Evolutionary conservation across 2,888 invertebrate species (phyloP).

Genomic region (Bruchidius siliquastri): DNA sequence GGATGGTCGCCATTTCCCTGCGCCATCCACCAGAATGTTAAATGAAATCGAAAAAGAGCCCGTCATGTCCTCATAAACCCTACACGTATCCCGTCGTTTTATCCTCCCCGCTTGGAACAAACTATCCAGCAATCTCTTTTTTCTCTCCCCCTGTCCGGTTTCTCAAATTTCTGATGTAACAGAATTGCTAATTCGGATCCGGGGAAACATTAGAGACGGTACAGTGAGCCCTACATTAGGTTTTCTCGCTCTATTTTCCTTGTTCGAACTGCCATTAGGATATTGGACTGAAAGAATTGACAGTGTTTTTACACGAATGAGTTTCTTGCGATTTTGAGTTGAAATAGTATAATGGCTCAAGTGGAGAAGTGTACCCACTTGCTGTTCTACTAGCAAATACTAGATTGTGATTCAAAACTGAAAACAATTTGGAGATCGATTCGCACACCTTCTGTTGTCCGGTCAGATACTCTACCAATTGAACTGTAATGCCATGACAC

Average conservation of each 20-base stretch:
- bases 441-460: no score
- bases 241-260: neutral
- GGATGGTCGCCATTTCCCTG: no score
- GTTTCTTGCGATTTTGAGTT: neutral
- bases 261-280: neutral
- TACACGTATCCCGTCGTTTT: neutral
- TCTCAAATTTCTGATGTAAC: neutral
- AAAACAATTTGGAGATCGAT: no score
- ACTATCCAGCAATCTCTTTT: neutral
- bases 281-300: neutral
- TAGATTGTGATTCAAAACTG: no score
- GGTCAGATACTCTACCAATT: no score
- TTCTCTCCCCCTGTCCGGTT: neutral
- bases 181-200: neutral
- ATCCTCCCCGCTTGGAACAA: neutral
- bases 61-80: neutral
- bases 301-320: neutral
- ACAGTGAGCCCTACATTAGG: neutral
- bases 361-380: no score
- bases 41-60: neutral
- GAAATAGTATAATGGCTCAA: neutral
- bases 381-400: no score
- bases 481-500: no score
- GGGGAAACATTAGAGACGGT: neutral
- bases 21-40: neutral